Percentiles rank a stretch among this genome's conserved stretches.
Conservation (phyloP, 2,797 vertebrate species). For the Macrochelys suwanniensis region DNA sequence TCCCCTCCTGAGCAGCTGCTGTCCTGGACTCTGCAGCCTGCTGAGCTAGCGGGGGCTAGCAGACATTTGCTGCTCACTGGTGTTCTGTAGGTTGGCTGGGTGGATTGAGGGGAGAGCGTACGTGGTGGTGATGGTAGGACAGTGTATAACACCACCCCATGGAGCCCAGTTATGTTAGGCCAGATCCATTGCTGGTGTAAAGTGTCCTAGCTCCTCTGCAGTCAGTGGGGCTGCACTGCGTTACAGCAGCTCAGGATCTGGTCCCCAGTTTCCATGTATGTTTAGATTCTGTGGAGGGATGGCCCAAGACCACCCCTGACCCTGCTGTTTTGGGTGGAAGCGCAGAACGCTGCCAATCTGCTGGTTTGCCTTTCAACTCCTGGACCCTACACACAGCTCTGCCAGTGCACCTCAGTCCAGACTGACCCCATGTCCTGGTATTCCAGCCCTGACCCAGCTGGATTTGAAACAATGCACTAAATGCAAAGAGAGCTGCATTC, state of each 20-base stretch:
- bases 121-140: background rate
- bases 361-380: background rate
- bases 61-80: background rate
- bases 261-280: background rate
- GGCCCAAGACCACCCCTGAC: background rate
- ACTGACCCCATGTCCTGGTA: background rate
- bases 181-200: background rate
- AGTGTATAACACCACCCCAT: background rate
- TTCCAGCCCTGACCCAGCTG: background rate
- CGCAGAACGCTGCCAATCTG: background rate
- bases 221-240: background rate
- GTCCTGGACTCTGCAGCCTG: background rate
- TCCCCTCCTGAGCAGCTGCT: background rate
- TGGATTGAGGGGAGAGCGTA: background rate
- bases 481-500: background rate
- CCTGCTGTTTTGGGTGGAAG: background rate
- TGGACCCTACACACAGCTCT: background rate
- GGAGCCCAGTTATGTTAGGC: background rate
- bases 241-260: background rate
- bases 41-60: background rate
- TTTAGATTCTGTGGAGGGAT: background rate
- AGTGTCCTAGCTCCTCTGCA: background rate
- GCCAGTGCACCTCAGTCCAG: background rate
- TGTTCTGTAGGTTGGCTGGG: background rate
- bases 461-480: background rate